Evolutionary conservation across 1,140 invertebrate genomes (phyloP).

Genomic region (Bombus breviceps): DNA sequence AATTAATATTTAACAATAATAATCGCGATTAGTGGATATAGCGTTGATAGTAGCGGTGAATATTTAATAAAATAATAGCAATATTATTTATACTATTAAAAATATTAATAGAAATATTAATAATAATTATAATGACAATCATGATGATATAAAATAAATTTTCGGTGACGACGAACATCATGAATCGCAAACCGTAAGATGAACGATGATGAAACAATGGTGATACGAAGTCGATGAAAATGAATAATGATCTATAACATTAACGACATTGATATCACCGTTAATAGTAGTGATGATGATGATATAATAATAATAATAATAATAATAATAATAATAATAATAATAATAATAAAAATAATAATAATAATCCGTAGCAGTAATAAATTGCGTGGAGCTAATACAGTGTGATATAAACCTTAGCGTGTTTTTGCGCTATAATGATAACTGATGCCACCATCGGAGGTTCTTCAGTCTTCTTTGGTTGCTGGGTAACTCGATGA

Average conservation of each 20-base stretch:
- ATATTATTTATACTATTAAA: conserved; percentile 38
- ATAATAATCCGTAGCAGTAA: conserved; percentile 58
- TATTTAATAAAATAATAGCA: conserved; percentile 31
- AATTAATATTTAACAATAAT: conserved; percentile 35
- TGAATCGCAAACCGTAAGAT: background rate
- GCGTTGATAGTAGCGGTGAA: conserved; percentile 21
- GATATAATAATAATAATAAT: background rate
- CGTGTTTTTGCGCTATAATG: conserved; percentile 70
- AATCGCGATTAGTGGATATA: conserved; percentile 35
- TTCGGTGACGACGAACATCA: background rate
- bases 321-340: conserved; percentile 59
- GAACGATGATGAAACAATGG: conserved; percentile 2
- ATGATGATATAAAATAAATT: conserved; percentile 4
- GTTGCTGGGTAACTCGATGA: conserved; percentile 80
- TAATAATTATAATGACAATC: conserved; percentile 52
- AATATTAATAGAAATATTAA: conserved; percentile 50
- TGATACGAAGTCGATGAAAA: conserved; percentile 2
- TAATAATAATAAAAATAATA: conserved; percentile 57
- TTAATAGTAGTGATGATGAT: conserved; percentile 41
- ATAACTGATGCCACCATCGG: conserved; percentile 79
- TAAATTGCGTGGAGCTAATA: conserved; percentile 54
- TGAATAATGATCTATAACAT: conserved; percentile 48
- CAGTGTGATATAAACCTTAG: conserved; percentile 54
- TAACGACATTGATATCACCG: conserved; percentile 55
- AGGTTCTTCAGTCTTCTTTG: conserved; percentile 82